phyloP scores from a whole-genome alignment of 2,113 vertebrate genomes.

The Oncorhynchus gorbuscha region DNA sequence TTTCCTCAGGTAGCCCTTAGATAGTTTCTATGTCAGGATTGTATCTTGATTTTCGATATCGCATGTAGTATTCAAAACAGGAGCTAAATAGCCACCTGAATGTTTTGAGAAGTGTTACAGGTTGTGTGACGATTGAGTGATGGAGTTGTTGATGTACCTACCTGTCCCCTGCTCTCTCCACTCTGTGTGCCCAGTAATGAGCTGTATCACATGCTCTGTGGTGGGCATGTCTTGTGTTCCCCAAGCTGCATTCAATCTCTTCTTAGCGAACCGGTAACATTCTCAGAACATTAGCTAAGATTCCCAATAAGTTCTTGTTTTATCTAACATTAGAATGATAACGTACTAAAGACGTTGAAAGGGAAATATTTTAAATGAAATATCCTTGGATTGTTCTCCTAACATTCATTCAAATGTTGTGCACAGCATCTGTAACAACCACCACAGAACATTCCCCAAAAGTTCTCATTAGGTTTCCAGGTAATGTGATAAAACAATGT shows the following conservation, averaged over 20 bases:
- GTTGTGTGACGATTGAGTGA: constrained; percentile 26
- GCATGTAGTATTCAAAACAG: background rate
- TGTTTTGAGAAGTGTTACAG: background rate
- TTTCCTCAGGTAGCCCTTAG: background rate
- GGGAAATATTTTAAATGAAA: no score
- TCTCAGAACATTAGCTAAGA: no score
- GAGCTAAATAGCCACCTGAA: background rate
- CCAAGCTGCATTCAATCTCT: constrained; percentile 61
- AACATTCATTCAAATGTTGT: no score
- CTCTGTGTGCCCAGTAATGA: constrained; percentile 63
- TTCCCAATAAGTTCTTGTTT: no score
- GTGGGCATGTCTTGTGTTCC: constrained; percentile 64
- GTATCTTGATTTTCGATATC: background rate
- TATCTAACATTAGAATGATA: no score
- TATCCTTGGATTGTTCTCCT: no score
- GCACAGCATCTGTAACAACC: no score
- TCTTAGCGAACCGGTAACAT: background rate
- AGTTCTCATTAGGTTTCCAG: no score
- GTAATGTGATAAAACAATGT: no score
- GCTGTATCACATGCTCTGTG: constrained; percentile 37
- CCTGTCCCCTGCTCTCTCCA: constrained; percentile 23
- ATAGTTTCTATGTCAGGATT: background rate
- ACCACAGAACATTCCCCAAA: no score
- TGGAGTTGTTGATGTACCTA: constrained; percentile 54
- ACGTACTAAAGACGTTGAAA: no score